phyloP scores from a whole-genome alignment of 2,797 vertebrate genomes.

The Gobio occitaniae region DNA sequence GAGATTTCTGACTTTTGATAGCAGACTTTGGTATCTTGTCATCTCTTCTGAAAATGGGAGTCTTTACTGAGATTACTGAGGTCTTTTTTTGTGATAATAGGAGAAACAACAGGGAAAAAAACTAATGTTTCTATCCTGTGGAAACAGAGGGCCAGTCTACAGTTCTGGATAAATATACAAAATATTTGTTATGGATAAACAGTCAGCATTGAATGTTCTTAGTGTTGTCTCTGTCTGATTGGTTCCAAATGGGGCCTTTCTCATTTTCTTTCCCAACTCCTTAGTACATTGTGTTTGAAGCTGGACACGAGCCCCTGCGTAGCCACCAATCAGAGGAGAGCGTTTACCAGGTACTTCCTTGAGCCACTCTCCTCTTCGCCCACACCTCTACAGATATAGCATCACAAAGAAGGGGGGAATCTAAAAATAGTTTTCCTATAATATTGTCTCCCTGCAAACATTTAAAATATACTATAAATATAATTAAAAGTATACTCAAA shows the following conservation, averaged over 20 bases:
- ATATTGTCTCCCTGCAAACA: background rate
- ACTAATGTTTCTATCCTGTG: background rate
- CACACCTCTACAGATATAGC: slow-evolving; percentile 57
- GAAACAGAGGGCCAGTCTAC: background rate
- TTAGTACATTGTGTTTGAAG: slow-evolving; percentile 99
- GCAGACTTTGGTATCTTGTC: background rate
- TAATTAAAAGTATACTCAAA: background rate
- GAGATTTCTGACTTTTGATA: background rate
- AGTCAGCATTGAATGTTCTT: slow-evolving; percentile 26
- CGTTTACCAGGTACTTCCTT: slow-evolving; percentile 98
- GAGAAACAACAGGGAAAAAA: no score
- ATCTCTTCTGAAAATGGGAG: background rate
- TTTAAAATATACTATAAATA: background rate
- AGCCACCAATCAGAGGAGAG: slow-evolving; percentile 97
- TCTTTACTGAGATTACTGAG: background rate
- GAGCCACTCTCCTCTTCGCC: slow-evolving; percentile 69
- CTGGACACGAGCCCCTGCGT: slow-evolving; percentile 98
- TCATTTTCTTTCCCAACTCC: slow-evolving; percentile 65
- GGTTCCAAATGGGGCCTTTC: slow-evolving; percentile 49
- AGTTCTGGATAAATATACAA: background rate
- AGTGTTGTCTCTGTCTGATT: slow-evolving; percentile 48
- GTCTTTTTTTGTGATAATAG: no score
- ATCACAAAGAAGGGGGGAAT: background rate
- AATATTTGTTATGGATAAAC: background rate
- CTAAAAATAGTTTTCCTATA: background rate